Evolutionary conservation across 2,888 invertebrate genomes (phyloP).

Genomic region (Dryocosmus kuriphilus): DNA sequence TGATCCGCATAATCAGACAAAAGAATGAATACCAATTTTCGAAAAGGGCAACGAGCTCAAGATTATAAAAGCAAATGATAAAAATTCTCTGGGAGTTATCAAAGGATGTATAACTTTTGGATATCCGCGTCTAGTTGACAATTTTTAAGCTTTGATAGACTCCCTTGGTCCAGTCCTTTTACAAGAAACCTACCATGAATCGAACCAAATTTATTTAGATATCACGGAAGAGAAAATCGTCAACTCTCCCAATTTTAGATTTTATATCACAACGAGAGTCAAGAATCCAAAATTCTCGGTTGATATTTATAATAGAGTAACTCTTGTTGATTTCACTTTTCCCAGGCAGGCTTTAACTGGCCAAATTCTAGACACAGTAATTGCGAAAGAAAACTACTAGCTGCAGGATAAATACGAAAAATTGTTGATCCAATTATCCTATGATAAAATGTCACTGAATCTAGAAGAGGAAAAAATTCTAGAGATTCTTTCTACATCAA

Average conservation of each 20-base stretch:
- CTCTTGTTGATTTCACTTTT: conserved; percentile 82
- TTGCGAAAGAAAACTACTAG: conserved; percentile 83
- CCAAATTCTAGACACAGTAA: conserved; percentile 82
- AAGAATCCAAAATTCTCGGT: conserved; percentile 81
- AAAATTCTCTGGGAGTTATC: conserved; percentile 79
- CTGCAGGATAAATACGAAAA: conserved; percentile 82
- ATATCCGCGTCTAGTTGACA: conserved; percentile 81
- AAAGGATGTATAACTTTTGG: conserved; percentile 80
- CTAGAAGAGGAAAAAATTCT: conserved; percentile 84
- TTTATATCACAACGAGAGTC: conserved; percentile 79
- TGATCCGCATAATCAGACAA: conserved; percentile 84
- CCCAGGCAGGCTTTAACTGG: conserved; percentile 82
- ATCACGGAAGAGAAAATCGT: conserved; percentile 79
- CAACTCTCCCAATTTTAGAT: conserved; percentile 78
- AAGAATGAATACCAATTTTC: conserved; percentile 82
- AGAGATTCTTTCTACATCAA: conserved; percentile 80
- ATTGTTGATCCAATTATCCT: conserved; percentile 80
- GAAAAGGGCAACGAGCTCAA: conserved; percentile 79
- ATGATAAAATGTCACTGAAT: conserved; percentile 80
- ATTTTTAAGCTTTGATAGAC: conserved; percentile 80
- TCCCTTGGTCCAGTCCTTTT: conserved; percentile 80
- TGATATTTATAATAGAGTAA: conserved; percentile 81
- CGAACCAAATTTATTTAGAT: conserved; percentile 79
- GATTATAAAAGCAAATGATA: conserved; percentile 79
- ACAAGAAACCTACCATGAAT: conserved; percentile 79